A percentile compares a stretch with the other conserved stretches of the same genome.
Conservation (phyloP, 2,797 vertebrate genomes). For the Acanthiza pusilla region DNA sequence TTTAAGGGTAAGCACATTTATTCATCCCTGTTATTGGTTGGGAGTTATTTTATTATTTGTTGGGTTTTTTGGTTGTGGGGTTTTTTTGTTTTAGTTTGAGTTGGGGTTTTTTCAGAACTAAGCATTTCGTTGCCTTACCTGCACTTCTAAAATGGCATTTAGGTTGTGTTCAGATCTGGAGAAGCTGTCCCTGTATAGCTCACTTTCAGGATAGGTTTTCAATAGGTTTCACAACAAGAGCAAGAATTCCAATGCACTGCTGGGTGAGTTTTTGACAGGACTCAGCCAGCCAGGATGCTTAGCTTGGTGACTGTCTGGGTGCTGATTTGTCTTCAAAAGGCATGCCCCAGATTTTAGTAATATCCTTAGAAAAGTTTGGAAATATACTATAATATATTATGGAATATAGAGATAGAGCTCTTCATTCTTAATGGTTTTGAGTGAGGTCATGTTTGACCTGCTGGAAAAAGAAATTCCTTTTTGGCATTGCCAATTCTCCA, state of each 20-base stretch:
- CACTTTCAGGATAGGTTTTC: neutral
- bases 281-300: neutral
- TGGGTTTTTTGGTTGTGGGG: too few relatives aligned
- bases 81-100: neutral
- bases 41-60: neutral
- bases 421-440: neutral
- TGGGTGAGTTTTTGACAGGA: neutral
- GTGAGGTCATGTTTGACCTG: neutral
- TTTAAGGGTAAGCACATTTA: neutral
- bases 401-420: neutral
- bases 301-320: neutral
- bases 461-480: neutral
- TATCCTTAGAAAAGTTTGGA: neutral
- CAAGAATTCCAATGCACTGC: neutral
- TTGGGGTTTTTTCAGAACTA: neutral
- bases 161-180: neutral
- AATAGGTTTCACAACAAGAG: neutral
- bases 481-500: neutral
- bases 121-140: neutral
- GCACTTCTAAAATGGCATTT: neutral
- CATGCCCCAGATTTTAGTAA: fast-evolving
- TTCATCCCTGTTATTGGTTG: neutral
- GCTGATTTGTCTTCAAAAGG: neutral
- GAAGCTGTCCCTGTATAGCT: neutral
- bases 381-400: too few relatives aligned